phyloP scores from a whole-genome alignment of 1,140 invertebrate species.

The Drosophila obscura region DNA sequence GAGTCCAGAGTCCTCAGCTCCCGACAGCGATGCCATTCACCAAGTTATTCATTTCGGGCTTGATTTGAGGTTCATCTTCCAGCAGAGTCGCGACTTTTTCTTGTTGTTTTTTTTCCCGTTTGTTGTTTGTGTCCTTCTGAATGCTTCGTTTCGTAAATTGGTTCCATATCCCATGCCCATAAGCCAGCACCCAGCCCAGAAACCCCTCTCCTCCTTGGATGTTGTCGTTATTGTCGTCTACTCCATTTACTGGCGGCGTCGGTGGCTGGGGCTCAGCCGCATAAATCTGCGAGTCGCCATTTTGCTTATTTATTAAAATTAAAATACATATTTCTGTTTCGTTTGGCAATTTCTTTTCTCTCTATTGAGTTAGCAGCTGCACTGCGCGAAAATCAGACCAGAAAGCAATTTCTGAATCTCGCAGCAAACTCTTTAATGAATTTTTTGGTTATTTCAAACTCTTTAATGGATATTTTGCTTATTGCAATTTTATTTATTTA shows the following conservation, averaged over 20 bases:
- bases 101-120: slow-evolving; percentile 12
- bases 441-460: too few relatives aligned
- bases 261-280: slow-evolving; percentile 36
- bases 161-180: slow-evolving; percentile 41
- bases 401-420: too few relatives aligned
- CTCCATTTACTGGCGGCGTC: slow-evolving; percentile 58
- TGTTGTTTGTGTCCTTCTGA: slow-evolving; percentile 7
- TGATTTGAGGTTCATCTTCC: slow-evolving; percentile 71
- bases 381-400: too few relatives aligned
- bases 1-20: slow-evolving; percentile 13
- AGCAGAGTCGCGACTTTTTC: slow-evolving; percentile 26
- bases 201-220: neutral
- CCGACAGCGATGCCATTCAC: slow-evolving; percentile 37
- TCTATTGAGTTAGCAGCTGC: too few relatives aligned
- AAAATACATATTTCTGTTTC: slow-evolving; percentile 66
- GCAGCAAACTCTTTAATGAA: too few relatives aligned
- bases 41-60: slow-evolving; percentile 62
- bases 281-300: slow-evolving; percentile 73
- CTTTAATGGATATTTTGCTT: too few relatives aligned
- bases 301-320: slow-evolving; percentile 80
- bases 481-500: too few relatives aligned
- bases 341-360: slow-evolving; percentile 6
- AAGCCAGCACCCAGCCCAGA: neutral
- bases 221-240: slow-evolving; percentile 60
- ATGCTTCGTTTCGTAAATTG: slow-evolving; percentile 60